Conservation (phyloP, 2,888 invertebrate species). For the Sinhomidia bicolor region DNA sequence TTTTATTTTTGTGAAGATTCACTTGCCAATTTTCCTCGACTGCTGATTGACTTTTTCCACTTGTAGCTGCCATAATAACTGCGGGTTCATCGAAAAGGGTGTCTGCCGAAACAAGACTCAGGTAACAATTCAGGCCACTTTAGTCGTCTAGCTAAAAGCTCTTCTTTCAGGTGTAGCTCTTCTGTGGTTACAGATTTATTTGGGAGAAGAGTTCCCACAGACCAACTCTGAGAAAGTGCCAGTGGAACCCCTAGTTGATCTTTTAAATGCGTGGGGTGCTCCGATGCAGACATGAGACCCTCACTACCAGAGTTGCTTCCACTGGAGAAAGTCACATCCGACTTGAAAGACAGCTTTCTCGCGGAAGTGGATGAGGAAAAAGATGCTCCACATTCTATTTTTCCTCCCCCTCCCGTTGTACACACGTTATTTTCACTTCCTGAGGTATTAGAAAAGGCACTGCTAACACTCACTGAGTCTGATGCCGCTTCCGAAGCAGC, state of each 20-base stretch:
- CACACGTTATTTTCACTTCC: slow-evolving; percentile 73
- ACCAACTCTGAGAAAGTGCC: slow-evolving; percentile 53
- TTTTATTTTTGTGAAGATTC: not conserved
- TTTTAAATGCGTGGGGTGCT: slow-evolving; percentile 27
- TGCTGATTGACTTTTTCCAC: not conserved
- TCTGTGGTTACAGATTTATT: slow-evolving; percentile 84
- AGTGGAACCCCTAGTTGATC: slow-evolving; percentile 29
- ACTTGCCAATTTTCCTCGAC: slow-evolving; percentile 48
- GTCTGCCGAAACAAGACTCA: slow-evolving; percentile 42
- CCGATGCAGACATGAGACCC: not conserved
- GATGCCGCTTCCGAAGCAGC: slow-evolving; percentile 78
- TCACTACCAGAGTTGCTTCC: slow-evolving; percentile 59
- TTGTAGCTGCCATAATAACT: not conserved
- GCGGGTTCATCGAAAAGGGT: slow-evolving; percentile 18
- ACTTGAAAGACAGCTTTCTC: slow-evolving; percentile 37
- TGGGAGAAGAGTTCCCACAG: slow-evolving; percentile 82
- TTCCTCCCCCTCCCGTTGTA: not conserved
- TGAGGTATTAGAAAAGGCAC: slow-evolving; percentile 75
- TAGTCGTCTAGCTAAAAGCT: slow-evolving; percentile 86
- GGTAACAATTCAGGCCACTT: slow-evolving; percentile 81
- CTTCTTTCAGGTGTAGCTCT: slow-evolving; percentile 89
- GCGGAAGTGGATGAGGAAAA: slow-evolving; percentile 10
- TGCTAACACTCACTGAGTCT: slow-evolving; percentile 78
- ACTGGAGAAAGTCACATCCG: slow-evolving; percentile 49
- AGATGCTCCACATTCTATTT: not conserved